Percentiles rank a stretch among this genome's conserved stretches.
phyloP scores from a whole-genome alignment of 1,140 invertebrate species.

The Saccostrea glomerata region DNA sequence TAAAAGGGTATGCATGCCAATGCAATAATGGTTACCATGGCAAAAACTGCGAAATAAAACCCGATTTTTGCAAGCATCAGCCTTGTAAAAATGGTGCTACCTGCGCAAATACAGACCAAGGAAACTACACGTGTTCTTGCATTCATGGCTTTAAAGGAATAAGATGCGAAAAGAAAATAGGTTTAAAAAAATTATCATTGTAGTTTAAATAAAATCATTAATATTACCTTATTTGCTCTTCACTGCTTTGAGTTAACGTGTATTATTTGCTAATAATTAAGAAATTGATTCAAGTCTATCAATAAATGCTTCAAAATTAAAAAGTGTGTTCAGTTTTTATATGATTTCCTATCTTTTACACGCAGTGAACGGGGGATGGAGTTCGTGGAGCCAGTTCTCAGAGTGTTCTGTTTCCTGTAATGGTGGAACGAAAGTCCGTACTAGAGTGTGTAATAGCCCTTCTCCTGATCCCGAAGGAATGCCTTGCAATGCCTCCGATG shows the following conservation, averaged over 20 bases:
- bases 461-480: constrained; percentile 50
- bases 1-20: constrained; percentile 25
- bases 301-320: no score
- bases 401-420: constrained; percentile 93
- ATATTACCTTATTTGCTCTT: no score
- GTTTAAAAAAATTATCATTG: not conserved
- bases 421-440: constrained; percentile 88
- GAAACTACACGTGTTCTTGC: not conserved
- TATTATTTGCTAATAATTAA: no score
- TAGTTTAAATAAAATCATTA: no score
- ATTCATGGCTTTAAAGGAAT: not conserved
- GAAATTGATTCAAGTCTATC: no score
- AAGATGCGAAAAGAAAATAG: constrained; percentile 4
- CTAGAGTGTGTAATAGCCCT: constrained; percentile 62
- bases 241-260: no score
- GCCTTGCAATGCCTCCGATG: constrained; percentile 29
- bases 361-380: constrained; percentile 51
- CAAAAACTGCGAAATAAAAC: constrained; percentile 46
- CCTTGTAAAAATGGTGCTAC: constrained; percentile 56
- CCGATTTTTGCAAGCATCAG: constrained; percentile 55
- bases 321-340: not conserved
- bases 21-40: constrained; percentile 49
- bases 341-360: not conserved
- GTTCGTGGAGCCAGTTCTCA: constrained; percentile 86
- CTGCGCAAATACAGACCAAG: constrained; percentile 77